Conservation (phyloP, 2,797 vertebrate species). For the Merluccius polli region DNA sequence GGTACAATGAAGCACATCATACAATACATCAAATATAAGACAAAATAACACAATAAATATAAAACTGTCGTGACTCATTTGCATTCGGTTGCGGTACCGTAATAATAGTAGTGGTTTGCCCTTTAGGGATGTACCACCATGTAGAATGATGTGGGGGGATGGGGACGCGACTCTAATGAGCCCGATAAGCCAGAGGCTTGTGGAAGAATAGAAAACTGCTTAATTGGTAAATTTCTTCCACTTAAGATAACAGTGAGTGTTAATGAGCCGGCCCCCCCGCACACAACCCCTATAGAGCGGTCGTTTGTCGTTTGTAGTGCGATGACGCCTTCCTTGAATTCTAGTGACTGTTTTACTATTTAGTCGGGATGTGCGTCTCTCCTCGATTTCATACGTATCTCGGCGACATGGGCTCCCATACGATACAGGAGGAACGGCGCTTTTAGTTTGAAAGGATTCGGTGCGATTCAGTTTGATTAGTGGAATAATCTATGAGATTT, state of each 20-base stretch:
- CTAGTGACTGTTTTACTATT: neutral
- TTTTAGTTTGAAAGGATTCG: neutral
- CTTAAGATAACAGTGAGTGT: constrained; percentile 55
- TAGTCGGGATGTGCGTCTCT: neutral
- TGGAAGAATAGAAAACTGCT: constrained; percentile 67
- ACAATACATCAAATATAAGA: too few species aligned
- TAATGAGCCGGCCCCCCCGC: constrained; percentile 37
- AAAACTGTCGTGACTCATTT: too few species aligned
- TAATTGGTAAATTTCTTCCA: constrained; percentile 80
- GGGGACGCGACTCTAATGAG: constrained; percentile 74
- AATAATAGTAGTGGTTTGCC: too few species aligned
- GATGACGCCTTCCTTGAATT: constrained; percentile 1
- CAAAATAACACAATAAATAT: too few species aligned
- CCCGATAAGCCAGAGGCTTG: constrained; percentile 63
- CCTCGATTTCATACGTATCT: neutral
- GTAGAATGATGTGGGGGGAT: too few species aligned
- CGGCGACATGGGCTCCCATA: too few species aligned
- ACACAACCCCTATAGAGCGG: constrained; percentile 6
- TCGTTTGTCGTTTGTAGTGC: constrained; percentile 12
- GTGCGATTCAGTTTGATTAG: neutral
- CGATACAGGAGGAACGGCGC: too few species aligned
- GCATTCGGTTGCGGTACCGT: too few species aligned
- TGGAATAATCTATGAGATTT: too few species aligned
- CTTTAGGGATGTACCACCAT: too few species aligned
- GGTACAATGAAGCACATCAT: neutral